Percentiles rank a stretch among this genome's conserved stretches.
These are phyloP conservation scores for Anthophora plumipes DNA, from an alignment of 2,888 invertebrate species.

Conservation along the genomic window DNA sequence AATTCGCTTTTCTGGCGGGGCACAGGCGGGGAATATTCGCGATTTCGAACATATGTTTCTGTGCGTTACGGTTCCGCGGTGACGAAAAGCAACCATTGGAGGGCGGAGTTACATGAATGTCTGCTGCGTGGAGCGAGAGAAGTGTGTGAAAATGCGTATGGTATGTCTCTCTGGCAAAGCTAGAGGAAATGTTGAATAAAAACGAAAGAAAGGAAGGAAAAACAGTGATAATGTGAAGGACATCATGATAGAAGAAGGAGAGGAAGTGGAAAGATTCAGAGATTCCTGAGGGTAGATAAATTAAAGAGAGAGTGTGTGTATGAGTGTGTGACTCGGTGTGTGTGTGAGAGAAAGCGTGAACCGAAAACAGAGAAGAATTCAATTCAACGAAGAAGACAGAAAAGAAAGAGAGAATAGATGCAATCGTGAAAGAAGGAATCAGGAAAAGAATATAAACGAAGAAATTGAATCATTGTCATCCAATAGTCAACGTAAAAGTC, in stretches of 20 bases:
- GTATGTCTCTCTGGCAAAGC: slow-evolving; percentile 60
- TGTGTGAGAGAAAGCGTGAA: slow-evolving; percentile 3
- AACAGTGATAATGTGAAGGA: slow-evolving; percentile 3
- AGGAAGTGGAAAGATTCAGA: too few species aligned
- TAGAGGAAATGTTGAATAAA: slow-evolving; percentile 50
- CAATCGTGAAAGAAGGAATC: slow-evolving; percentile 36
- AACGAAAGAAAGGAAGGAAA: neutral
- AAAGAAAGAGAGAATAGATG: slow-evolving; percentile 8
- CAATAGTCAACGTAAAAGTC: slow-evolving; percentile 75
- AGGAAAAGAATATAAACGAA: slow-evolving; percentile 44
- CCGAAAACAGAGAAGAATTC: neutral
- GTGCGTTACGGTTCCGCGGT: slow-evolving; percentile 38
- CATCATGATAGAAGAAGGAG: slow-evolving; percentile 19
- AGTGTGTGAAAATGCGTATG: slow-evolving; percentile 56
- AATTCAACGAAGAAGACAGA: neutral
- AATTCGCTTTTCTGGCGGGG: slow-evolving; percentile 22
- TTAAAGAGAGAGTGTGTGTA: neutral
- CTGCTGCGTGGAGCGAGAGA: slow-evolving; percentile 21
- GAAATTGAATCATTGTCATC: slow-evolving; percentile 75
- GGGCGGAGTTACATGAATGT: slow-evolving; percentile 44
- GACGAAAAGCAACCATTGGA: slow-evolving; percentile 51
- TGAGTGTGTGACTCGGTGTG: too few species aligned
- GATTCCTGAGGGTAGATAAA: slow-evolving; percentile 18
- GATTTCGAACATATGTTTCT: slow-evolving; percentile 19
- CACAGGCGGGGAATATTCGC: neutral